These are phyloP conservation scores for Osmoderma eremita DNA, from an alignment of 2,888 invertebrate species.

Conservation along the genomic window DNA sequence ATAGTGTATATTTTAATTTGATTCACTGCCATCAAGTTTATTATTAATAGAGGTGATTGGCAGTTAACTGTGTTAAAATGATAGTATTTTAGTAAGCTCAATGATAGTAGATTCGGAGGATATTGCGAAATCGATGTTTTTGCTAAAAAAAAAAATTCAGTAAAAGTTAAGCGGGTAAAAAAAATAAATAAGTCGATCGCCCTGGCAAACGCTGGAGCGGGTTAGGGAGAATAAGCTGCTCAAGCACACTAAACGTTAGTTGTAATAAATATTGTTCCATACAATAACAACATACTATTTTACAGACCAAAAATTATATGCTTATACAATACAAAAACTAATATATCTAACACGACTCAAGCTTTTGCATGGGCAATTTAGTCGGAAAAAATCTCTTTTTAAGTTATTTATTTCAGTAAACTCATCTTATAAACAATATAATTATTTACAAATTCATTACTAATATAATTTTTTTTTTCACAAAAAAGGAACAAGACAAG, in stretches of 20 bases:
- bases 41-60: neutral
- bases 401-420: conserved; percentile 46
- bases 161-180: conserved; percentile 49
- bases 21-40: neutral
- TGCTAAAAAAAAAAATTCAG: conserved; percentile 22
- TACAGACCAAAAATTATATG: neutral
- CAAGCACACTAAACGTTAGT: conserved; percentile 45
- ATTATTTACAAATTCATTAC: conserved; percentile 42
- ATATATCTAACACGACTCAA: conserved; percentile 47
- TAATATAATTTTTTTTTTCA: conserved; percentile 32
- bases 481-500: conserved; percentile 27
- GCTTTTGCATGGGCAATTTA: conserved; percentile 54
- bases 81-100: conserved; percentile 22
- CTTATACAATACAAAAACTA: too few species aligned
- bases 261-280: conserved; percentile 11
- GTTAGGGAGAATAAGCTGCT: conserved; percentile 46
- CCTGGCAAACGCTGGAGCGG: conserved; percentile 76
- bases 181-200: conserved; percentile 67
- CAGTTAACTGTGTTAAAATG: neutral
- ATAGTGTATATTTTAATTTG: neutral
- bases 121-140: conserved; percentile 13
- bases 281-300: conserved; percentile 3
- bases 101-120: conserved; percentile 1
- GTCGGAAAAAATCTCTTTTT: conserved; percentile 33
- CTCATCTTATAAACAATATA: conserved; percentile 43